These are phyloP conservation scores for Triplophysa dalaica DNA, from an alignment of 2,113 vertebrate species.

Conservation along the genomic window DNA sequence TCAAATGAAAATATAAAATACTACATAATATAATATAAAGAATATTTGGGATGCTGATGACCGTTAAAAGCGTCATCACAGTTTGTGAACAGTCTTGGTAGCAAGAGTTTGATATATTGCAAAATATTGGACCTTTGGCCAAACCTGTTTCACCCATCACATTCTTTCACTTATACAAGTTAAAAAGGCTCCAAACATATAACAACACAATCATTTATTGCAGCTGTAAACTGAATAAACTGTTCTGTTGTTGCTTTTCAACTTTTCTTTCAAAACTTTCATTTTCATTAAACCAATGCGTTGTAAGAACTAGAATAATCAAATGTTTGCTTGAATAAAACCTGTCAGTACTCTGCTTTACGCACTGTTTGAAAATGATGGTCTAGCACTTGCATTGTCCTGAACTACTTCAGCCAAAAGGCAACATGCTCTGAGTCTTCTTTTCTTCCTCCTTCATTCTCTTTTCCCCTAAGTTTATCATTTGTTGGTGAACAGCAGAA, in stretches of 20 bases:
- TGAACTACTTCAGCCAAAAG: constrained; percentile 60
- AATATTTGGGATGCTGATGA: too few relatives aligned
- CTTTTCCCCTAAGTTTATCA: constrained; percentile 63
- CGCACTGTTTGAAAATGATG: constrained; percentile 67
- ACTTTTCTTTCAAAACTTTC: constrained; percentile 2
- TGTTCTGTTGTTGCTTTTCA: not conserved
- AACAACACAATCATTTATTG: not conserved
- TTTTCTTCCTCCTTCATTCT: constrained; percentile 71
- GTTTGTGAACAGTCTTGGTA: too few relatives aligned
- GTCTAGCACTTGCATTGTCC: constrained; percentile 72
- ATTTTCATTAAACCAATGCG: not conserved
- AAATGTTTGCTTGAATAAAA: constrained; percentile 2
- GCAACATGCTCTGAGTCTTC: constrained; percentile 68
- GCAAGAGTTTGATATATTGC: too few relatives aligned
- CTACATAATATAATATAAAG: too few relatives aligned
- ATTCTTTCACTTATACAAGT: too few relatives aligned
- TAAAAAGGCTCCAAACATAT: too few relatives aligned
- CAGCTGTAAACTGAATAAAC: not conserved
- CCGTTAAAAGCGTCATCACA: too few relatives aligned
- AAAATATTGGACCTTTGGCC: too few relatives aligned
- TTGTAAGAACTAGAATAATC: constrained; percentile 2
- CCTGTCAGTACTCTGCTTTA: constrained; percentile 43
- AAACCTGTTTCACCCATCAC: too few relatives aligned
- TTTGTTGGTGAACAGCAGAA: constrained; percentile 71
- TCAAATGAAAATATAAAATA: too few relatives aligned